These are phyloP conservation scores for Macquaria australasica DNA, from an alignment of 2,113 vertebrate species.

Conservation along the genomic window DNA sequence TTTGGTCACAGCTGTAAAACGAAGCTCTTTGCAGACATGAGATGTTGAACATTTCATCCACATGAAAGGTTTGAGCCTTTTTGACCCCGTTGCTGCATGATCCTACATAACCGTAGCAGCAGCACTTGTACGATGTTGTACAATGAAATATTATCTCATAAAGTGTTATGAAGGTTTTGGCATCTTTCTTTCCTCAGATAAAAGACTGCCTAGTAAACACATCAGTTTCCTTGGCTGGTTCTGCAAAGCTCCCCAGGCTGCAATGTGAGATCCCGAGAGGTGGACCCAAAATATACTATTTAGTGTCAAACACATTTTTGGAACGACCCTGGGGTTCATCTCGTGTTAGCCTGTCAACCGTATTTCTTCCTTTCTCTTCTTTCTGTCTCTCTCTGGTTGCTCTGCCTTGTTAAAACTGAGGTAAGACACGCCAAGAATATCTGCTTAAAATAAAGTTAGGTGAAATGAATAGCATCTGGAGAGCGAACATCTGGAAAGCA, in stretches of 20 bases:
- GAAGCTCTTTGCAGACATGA: slow-evolving; percentile 38
- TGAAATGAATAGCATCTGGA: slow-evolving; percentile 74
- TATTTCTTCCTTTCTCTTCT: slow-evolving; percentile 53
- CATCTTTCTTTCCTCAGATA: slow-evolving; percentile 60
- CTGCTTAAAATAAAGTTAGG: slow-evolving; percentile 70
- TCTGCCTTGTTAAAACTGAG: slow-evolving; percentile 68
- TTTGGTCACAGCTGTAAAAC: slow-evolving; percentile 36
- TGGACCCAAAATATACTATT: slow-evolving; percentile 55
- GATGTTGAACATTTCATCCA: slow-evolving; percentile 70
- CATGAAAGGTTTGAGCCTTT: slow-evolving; percentile 25
- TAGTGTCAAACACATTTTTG: slow-evolving; percentile 67
- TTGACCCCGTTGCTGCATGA: slow-evolving; percentile 40
- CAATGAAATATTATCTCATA: slow-evolving; percentile 66
- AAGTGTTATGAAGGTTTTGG: slow-evolving; percentile 68
- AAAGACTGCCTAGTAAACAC: slow-evolving; percentile 58
- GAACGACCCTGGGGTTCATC: slow-evolving; percentile 56
- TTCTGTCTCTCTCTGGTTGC: slow-evolving; percentile 35
- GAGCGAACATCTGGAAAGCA: slow-evolving; percentile 66
- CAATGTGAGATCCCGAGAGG: slow-evolving; percentile 40
- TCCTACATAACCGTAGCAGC: slow-evolving; percentile 27
- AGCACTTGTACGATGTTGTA: slow-evolving; percentile 39
- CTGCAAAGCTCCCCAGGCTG: slow-evolving; percentile 37
- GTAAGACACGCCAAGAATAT: slow-evolving; percentile 68
- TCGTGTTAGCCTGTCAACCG: slow-evolving; percentile 56
- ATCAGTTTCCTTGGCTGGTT: slow-evolving; percentile 52